Evolutionary conservation across 2,888 invertebrate species (phyloP).

Genomic region (Chrysolina haemoptera): DNA sequence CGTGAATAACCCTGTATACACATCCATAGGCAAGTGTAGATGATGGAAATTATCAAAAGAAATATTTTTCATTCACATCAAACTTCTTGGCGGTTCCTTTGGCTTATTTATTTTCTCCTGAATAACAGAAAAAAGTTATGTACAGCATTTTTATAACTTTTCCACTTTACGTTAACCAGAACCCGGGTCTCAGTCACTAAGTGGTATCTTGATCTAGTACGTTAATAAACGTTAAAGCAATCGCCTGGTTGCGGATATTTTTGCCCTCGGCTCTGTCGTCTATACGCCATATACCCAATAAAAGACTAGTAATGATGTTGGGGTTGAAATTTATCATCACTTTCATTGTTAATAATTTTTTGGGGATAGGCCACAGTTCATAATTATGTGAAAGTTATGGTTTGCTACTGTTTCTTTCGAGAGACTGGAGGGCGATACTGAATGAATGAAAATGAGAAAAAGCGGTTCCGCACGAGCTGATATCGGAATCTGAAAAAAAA

Average conservation of each 20-base stretch:
- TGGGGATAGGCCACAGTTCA: background rate
- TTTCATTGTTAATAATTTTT: constrained; percentile 66
- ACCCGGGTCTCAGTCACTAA: constrained; percentile 32
- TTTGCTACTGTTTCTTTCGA: background rate
- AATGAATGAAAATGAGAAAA: background rate
- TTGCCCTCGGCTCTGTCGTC: constrained; percentile 33
- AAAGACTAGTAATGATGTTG: constrained; percentile 59
- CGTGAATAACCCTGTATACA: too few relatives aligned
- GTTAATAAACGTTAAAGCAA: constrained; percentile 46
- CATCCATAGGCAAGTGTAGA: too few relatives aligned
- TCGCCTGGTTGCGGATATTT: constrained; percentile 43
- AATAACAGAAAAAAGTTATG: background rate
- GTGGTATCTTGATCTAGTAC: constrained; percentile 40
- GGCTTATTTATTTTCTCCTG: background rate
- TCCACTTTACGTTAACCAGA: constrained; percentile 35
- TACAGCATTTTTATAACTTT: constrained; percentile 24
- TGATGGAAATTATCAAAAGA: too few relatives aligned
- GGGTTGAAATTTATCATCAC: constrained; percentile 62
- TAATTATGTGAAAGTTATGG: constrained; percentile 14
- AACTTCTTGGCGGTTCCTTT: background rate
- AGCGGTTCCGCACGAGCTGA: too few relatives aligned
- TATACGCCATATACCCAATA: constrained; percentile 53
- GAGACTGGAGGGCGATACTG: background rate
- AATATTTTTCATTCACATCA: background rate
- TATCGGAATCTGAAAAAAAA: too few relatives aligned